phyloP scores from a whole-genome alignment of 1,140 invertebrate genomes.

The Monochamus saltuarius region DNA sequence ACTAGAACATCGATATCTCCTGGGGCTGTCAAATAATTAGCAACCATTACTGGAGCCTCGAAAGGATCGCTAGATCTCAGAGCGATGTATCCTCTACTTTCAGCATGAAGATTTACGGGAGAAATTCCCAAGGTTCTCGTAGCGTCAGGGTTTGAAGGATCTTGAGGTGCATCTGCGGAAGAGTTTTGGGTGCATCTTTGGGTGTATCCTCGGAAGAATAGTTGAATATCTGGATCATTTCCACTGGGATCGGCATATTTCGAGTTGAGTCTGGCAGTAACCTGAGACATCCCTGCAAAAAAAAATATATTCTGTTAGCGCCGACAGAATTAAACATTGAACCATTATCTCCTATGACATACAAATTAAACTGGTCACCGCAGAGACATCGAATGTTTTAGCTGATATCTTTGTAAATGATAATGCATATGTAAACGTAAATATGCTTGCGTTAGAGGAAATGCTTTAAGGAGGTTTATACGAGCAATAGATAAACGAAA shows the following conservation, averaged over 20 bases:
- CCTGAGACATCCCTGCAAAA: constrained; percentile 40
- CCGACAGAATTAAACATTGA: background rate
- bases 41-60: constrained; percentile 57
- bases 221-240: constrained; percentile 60
- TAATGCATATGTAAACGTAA: too few species aligned
- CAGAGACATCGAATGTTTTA: background rate
- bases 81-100: constrained; percentile 23
- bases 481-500: too few species aligned
- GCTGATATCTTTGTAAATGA: background rate
- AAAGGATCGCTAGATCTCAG: constrained; percentile 54
- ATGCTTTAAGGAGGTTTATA: too few species aligned
- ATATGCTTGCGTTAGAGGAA: too few species aligned
- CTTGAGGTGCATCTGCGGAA: constrained; percentile 45
- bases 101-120: constrained; percentile 18
- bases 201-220: constrained; percentile 66
- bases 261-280: constrained; percentile 59
- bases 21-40: constrained; percentile 54
- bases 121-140: constrained; percentile 16
- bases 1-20: constrained; percentile 48
- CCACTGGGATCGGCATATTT: constrained; percentile 53
- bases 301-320: background rate
- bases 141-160: constrained; percentile 54
- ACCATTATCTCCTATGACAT: background rate
- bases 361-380: background rate
- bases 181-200: constrained; percentile 60